These are phyloP conservation scores for Hyaena hyaena DNA, from an alignment of 2,113 vertebrate species.

Conservation along the genomic window DNA sequence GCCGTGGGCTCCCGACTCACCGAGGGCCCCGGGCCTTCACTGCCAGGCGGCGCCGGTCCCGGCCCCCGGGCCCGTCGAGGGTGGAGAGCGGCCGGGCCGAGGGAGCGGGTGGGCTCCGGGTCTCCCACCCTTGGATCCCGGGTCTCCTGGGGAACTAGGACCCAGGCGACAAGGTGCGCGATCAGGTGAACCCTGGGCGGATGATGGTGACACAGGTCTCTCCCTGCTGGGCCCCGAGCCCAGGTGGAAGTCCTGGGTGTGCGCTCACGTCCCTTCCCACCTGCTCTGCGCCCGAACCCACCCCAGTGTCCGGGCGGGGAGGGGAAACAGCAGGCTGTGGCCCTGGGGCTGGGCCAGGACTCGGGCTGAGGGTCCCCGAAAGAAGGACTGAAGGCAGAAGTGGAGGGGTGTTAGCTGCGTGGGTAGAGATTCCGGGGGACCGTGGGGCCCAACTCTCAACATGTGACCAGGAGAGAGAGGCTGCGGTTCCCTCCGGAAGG, in stretches of 20 bases:
- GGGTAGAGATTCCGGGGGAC: too few relatives aligned
- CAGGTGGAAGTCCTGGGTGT: neutral
- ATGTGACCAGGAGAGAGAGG: neutral
- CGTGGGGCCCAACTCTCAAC: neutral
- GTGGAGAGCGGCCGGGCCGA: neutral
- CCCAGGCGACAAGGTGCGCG: neutral
- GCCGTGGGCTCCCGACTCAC: neutral
- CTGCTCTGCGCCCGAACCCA: too few relatives aligned
- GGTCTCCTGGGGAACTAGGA: neutral
- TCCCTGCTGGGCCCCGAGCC: neutral
- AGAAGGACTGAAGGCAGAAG: neutral
- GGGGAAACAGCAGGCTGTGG: too few relatives aligned
- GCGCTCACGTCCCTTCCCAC: neutral
- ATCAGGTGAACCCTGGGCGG: neutral
- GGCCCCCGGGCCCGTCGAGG: neutral
- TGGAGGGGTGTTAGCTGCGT: too few relatives aligned
- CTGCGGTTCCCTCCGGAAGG: neutral
- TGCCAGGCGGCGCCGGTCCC: slow-evolving; percentile 14
- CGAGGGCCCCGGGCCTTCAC: neutral
- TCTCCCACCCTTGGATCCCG: too few relatives aligned
- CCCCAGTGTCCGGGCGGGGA: neutral
- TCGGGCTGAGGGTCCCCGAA: neutral
- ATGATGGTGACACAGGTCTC: neutral
- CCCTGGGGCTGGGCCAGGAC: neutral
- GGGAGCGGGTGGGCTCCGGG: too few relatives aligned